These are phyloP conservation scores for Erythrocercus mccallii DNA, from an alignment of 2,113 vertebrate genomes.

Conservation along the genomic window DNA sequence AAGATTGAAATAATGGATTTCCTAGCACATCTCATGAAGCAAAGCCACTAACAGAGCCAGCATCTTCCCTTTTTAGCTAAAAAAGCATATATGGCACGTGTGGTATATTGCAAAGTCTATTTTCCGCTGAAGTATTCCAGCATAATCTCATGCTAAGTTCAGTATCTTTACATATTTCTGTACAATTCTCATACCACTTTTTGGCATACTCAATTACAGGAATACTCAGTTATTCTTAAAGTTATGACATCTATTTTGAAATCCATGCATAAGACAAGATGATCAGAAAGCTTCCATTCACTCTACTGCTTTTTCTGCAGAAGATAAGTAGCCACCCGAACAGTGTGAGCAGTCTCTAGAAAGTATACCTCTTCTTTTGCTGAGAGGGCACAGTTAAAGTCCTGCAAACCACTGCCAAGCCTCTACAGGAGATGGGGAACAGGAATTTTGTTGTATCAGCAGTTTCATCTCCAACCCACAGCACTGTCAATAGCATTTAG, in stretches of 20 bases:
- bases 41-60: constrained; percentile 2
- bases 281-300: not conserved
- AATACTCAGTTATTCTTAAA: not conserved
- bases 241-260: not conserved
- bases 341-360: not conserved
- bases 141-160: not conserved
- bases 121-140: not conserved
- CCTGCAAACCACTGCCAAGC: not conserved
- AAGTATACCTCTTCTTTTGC: not conserved
- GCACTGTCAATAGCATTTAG: not conserved
- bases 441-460: not conserved
- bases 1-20: not conserved
- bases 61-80: not conserved
- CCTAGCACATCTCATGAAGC: not conserved
- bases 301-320: not conserved
- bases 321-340: not conserved
- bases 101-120: not conserved
- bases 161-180: not conserved
- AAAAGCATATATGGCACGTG: not conserved
- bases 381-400: not conserved
- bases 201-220: not conserved
- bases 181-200: not conserved
- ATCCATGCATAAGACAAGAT: not conserved
- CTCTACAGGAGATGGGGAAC: not conserved
- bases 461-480: not conserved